Conservation (phyloP, 1,140 invertebrate species). For the Melanaphis sacchari region DNA sequence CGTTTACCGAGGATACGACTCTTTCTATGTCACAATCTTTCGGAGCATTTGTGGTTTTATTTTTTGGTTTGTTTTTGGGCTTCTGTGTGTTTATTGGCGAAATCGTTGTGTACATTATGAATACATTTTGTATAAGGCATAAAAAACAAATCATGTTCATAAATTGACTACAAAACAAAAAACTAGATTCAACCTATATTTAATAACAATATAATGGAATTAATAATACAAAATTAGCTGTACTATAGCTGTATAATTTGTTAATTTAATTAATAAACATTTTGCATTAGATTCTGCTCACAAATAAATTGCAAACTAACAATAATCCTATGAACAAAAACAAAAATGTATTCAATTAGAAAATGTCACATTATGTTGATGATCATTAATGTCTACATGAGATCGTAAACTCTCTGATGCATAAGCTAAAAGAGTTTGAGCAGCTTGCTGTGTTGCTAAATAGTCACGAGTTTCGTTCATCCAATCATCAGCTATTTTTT, state of each 20-base stretch:
- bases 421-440: conserved; percentile 84
- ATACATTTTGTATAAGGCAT: not conserved
- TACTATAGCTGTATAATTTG: not conserved
- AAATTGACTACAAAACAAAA: not conserved
- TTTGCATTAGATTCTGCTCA: not conserved
- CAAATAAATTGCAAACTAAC: not conserved
- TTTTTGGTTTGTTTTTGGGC: conserved; percentile 42
- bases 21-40: conserved; percentile 56
- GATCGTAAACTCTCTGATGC: conserved; percentile 64
- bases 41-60: conserved; percentile 55
- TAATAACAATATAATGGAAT: not conserved
- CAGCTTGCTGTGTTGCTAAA: conserved; percentile 88
- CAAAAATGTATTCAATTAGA: conserved; percentile 9
- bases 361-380: not conserved
- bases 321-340: conserved; percentile 32
- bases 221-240: not conserved
- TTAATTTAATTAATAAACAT: conserved; percentile 9
- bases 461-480: conserved; percentile 81
- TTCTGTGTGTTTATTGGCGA: conserved; percentile 36
- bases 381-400: not conserved
- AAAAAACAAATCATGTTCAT: not conserved
- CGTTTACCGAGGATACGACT: conserved; percentile 45
- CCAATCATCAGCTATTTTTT: conserved; percentile 83
- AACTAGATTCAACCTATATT: not conserved
- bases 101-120: conserved; percentile 23